Conservation (phyloP, 2,797 vertebrate genomes). For the Sphaeramia orbicularis region DNA sequence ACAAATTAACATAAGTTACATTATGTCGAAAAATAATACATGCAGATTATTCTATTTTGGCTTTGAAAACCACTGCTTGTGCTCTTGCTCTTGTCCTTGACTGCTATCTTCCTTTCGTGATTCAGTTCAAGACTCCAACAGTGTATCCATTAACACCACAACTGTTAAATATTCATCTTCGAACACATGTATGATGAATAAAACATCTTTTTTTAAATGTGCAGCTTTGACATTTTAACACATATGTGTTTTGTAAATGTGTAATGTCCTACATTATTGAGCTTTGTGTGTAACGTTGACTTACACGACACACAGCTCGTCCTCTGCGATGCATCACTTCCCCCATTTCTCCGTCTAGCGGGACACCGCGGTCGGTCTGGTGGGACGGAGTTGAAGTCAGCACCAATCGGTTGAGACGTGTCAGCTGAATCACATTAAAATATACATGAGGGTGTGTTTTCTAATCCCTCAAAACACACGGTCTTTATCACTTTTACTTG, state of each 20-base stretch:
- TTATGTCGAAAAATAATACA: background rate
- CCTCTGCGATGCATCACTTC: background rate
- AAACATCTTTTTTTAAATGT: slow-evolving; percentile 10
- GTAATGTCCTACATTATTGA: slow-evolving; percentile 4
- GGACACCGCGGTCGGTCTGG: background rate
- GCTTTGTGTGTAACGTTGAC: background rate
- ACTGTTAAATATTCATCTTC: slow-evolving; percentile 22
- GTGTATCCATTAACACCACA: slow-evolving; percentile 13
- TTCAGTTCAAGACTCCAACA: slow-evolving; percentile 6
- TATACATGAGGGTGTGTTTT: slow-evolving; percentile 11
- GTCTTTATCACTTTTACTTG: too few species aligned
- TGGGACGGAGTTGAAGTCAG: background rate
- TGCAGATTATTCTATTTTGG: slow-evolving; percentile 6
- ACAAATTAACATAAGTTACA: background rate
- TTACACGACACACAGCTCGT: background rate
- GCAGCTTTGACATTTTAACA: background rate
- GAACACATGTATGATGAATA: slow-evolving; percentile 28
- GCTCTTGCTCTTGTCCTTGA: slow-evolving; percentile 17
- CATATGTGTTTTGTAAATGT: slow-evolving; percentile 1
- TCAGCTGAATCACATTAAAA: slow-evolving; percentile 1
- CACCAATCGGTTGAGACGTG: slow-evolving; percentile 3
- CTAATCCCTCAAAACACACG: background rate
- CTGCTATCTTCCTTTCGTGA: slow-evolving; percentile 7
- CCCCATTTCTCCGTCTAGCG: too few species aligned
- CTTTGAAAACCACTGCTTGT: background rate